Base-by-base conservation (phyloP, 2,888 invertebrate species). In the Oligia latruncula region DNA sequence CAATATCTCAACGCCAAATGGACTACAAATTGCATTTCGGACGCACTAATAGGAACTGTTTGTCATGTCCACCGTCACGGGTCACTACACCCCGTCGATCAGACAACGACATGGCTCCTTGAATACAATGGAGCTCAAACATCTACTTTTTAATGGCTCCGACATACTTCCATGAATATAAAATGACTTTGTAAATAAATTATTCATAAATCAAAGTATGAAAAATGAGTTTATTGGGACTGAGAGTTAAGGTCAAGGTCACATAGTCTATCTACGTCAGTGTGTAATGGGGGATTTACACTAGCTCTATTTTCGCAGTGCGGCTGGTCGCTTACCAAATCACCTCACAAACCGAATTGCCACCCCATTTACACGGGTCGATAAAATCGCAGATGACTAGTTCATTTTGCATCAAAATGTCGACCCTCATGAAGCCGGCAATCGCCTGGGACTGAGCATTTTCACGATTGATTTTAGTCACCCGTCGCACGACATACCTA, bases 31-130 rank as follows among this genome's bases (percentile, higher is more conserved):
- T 89, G 88, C 89, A 89, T 88, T 86, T 76, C 72, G 79, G 62
- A 71, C 79, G 73, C 66, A 81, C 71, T 76, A 80, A 82, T 82
- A 82, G 85, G 82, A 80, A 84, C 85, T 83, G 89, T 87, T 89
- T 80, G 89, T 86, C 86, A 85, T 86, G 88, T 87, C 89, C 88
- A 83, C 74, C 87, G 92, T 88, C 90, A 91, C 88, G 92, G 92
- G 86, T 91, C 92, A 89, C 78, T 84, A 80, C 49, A 83, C 77
- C 77, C 83, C 89, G 87, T 91, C 93, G 87, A 92, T 93, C 93
- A 88, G 83, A 78, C 75, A 81, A 67, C 80, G 89, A 82, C 77
- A 90, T 75, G 87, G 66, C 87, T 86, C 87, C 90, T 87, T 89
- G 90, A 83, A 85, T 87, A 92, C 92, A 90, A 92, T 92, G 88